Conservation (phyloP, 2,113 vertebrate species). For the Prochilodus magdalenae region DNA sequence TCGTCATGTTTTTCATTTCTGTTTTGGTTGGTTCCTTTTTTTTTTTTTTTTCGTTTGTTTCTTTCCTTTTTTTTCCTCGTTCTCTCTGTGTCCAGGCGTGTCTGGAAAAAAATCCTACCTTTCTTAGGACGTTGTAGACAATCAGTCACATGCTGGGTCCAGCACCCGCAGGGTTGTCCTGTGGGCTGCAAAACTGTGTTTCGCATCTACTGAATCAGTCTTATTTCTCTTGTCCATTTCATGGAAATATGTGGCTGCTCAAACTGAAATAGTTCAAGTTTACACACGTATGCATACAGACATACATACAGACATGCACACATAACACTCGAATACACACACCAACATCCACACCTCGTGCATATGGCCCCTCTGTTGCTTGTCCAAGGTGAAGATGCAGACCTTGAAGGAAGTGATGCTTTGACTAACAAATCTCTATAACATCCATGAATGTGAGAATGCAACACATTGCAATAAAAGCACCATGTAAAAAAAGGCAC, state of each 20-base stretch:
- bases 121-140: slow-evolving; percentile 79
- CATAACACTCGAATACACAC: slow-evolving; percentile 50
- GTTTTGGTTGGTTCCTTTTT: slow-evolving; percentile 44
- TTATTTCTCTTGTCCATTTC: slow-evolving; percentile 66
- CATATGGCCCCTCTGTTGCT: slow-evolving; percentile 74
- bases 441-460: slow-evolving; percentile 87
- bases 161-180: slow-evolving; percentile 70
- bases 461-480: slow-evolving; percentile 86
- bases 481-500: slow-evolving; percentile 78
- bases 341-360: slow-evolving; percentile 71
- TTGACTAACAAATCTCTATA: slow-evolving; percentile 83
- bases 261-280: slow-evolving; percentile 67
- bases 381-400: slow-evolving; percentile 76
- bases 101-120: slow-evolving; percentile 50
- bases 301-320: slow-evolving; percentile 50
- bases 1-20: slow-evolving; percentile 44
- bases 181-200: slow-evolving; percentile 65
- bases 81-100: slow-evolving; percentile 68
- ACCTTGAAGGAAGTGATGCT: slow-evolving; percentile 81
- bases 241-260: slow-evolving; percentile 77
- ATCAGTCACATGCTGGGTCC: slow-evolving; percentile 79
- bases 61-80: slow-evolving; percentile 52
- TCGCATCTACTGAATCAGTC: slow-evolving; percentile 76
- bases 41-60: slow-evolving; percentile 54
- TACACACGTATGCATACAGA: slow-evolving; percentile 62